Conservation (phyloP, 2,888 invertebrate genomes). For the Dusona sp. region DNA sequence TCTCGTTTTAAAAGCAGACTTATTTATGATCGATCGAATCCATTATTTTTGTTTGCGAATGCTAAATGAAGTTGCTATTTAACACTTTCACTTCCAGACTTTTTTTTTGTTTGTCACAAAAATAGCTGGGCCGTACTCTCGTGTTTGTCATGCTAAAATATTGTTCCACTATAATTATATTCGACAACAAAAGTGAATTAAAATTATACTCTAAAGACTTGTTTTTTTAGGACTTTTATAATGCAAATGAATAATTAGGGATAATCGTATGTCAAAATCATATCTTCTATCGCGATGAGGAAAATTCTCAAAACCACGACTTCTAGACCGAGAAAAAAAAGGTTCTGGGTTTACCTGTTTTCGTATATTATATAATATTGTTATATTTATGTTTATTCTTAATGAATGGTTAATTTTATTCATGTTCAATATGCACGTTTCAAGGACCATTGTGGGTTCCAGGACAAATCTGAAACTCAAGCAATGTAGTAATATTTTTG, state of each 20-base stretch:
- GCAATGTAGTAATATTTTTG: neutral
- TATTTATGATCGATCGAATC: conserved; percentile 17
- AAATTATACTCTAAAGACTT: neutral
- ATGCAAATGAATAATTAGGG: neutral
- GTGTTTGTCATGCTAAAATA: neutral
- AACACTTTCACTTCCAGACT: neutral
- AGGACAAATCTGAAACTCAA: neutral
- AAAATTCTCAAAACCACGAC: neutral
- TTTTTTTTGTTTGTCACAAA: neutral
- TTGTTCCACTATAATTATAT: neutral
- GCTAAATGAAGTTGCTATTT: neutral
- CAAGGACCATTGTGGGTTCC: neutral
- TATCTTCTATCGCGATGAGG: neutral
- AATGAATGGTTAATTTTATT: neutral
- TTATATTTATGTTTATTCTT: neutral
- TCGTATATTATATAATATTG: neutral
- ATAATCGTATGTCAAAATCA: neutral
- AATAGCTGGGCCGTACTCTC: neutral
- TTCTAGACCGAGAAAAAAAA: neutral
- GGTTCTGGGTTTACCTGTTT: neutral
- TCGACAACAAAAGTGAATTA: conserved; percentile 3
- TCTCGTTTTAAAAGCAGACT: neutral
- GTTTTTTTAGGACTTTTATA: neutral
- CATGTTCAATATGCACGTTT: neutral
- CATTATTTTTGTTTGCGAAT: neutral